These are phyloP conservation scores for western clawed frog (Xenopus tropicalis) DNA, from an alignment of 2,113 vertebrate species.

Conservation along the genomic window DNA sequence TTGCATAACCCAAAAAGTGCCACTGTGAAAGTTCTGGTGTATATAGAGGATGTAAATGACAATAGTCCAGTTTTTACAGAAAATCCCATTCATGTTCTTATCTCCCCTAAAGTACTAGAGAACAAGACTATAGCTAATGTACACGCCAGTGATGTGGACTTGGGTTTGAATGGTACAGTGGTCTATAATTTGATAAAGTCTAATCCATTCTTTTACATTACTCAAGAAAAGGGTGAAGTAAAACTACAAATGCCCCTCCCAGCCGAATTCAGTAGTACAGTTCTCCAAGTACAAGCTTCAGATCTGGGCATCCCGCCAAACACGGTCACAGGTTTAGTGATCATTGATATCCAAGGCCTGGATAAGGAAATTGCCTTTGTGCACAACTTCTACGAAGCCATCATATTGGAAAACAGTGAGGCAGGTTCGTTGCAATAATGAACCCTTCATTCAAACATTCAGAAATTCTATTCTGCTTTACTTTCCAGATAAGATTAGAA, in stretches of 20 bases:
- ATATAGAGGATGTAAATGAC: constrained; percentile 85
- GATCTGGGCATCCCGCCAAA: constrained; percentile 73
- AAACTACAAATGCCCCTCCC: constrained; percentile 60
- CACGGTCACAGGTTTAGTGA: constrained; percentile 71
- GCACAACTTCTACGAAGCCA: constrained; percentile 65
- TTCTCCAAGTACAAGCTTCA: constrained; percentile 64
- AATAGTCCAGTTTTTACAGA: constrained; percentile 73
- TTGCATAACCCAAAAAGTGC: constrained; percentile 66
- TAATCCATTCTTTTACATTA: constrained; percentile 70
- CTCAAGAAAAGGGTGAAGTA: constrained; percentile 71
- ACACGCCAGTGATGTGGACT: constrained; percentile 71
- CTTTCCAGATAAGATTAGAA: no score
- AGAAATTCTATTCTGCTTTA: no score
- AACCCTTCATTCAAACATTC: neutral
- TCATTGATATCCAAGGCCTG: constrained; percentile 71
- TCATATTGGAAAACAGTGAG: constrained; percentile 74
- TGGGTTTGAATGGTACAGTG: constrained; percentile 75
- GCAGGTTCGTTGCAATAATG: constrained; percentile 64
- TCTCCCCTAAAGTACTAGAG: constrained; percentile 56
- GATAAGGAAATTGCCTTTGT: constrained; percentile 71
- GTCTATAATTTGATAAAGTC: constrained; percentile 59
- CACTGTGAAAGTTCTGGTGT: constrained; percentile 61
- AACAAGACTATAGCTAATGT: constrained; percentile 66
- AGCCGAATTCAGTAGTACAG: constrained; percentile 63
- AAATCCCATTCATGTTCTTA: constrained; percentile 66